Evolutionary conservation across 2,113 vertebrate species (phyloP).

Genomic region (Engystomops pustulosus): DNA sequence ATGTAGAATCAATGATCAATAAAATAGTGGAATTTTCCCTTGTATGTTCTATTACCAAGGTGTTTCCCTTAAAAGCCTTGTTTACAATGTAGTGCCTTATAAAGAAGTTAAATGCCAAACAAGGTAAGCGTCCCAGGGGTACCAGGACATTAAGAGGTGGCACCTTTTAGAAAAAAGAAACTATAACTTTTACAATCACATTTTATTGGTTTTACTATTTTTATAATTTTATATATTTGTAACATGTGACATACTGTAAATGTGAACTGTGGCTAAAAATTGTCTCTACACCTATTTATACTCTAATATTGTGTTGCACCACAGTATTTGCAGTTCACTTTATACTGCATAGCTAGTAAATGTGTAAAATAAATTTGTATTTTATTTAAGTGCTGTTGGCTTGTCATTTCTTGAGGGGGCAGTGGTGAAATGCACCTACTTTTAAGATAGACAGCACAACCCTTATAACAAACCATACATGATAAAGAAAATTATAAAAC

Average conservation of each 20-base stretch:
- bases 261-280: neutral
- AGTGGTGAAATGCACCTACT: too few relatives aligned
- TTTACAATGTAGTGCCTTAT: neutral
- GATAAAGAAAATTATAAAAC: too few relatives aligned
- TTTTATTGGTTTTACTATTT: neutral
- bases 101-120: too few relatives aligned
- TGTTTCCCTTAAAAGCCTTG: neutral
- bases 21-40: neutral
- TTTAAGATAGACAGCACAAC: too few relatives aligned
- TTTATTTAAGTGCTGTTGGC: neutral
- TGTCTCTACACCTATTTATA: neutral
- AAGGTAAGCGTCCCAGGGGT: too few relatives aligned
- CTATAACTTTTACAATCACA: neutral
- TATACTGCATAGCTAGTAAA: neutral
- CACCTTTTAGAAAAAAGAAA: neutral
- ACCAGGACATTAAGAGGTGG: neutral
- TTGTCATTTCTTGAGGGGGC: neutral
- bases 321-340: neutral
- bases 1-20: too few relatives aligned
- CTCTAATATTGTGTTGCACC: neutral
- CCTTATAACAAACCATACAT: too few relatives aligned
- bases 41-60: neutral
- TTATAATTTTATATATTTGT: neutral
- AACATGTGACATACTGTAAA: neutral
- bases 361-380: neutral